Conservation (phyloP, 1,140 invertebrate species). For the Doryteuthis pealeii region DNA sequence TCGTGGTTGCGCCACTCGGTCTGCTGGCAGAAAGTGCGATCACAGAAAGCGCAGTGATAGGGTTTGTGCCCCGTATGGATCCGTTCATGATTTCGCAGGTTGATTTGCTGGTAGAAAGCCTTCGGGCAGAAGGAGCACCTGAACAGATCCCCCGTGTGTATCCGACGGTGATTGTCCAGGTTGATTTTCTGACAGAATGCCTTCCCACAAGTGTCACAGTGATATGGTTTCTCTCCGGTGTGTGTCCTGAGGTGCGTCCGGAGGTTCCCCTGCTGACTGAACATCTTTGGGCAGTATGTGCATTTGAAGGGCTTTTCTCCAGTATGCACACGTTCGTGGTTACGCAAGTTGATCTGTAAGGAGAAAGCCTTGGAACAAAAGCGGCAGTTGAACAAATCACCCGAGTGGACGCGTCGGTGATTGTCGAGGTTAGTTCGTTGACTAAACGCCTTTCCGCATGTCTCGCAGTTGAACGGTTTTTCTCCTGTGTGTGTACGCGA, state of each 20-base stretch:
- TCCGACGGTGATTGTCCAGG: conserved; percentile 44
- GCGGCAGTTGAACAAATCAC: conserved; percentile 43
- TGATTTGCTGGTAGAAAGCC: conserved; percentile 17
- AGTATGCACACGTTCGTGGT: conserved; percentile 61
- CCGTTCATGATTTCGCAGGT: conserved; percentile 78
- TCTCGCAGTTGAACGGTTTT: conserved; percentile 81
- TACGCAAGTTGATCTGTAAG: conserved; percentile 56
- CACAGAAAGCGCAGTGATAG: conserved; percentile 52
- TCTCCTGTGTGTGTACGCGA: conserved; percentile 25
- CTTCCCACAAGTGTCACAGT: conserved; percentile 68
- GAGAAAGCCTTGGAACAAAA: conserved; percentile 56
- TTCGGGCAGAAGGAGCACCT: conserved; percentile 57
- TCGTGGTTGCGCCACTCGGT: conserved; percentile 91
- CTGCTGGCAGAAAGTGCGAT: conserved; percentile 80
- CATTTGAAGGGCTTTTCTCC: conserved; percentile 53
- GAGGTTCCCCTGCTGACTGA: conserved; percentile 48
- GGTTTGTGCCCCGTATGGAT: conserved; percentile 63
- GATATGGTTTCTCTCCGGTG: conserved; percentile 32
- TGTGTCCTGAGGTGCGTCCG: conserved; percentile 29
- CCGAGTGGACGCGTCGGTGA: conserved; percentile 18
- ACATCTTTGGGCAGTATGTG: conserved; percentile 20
- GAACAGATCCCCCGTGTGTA: conserved; percentile 56
- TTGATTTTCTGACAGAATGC: conserved; percentile 59
- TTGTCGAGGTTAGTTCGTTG: conserved; percentile 23
- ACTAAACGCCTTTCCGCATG: conserved; percentile 68